Evolutionary conservation across 2,797 vertebrate genomes (phyloP).

Genomic region (Enteromius fasciolatus): DNA sequence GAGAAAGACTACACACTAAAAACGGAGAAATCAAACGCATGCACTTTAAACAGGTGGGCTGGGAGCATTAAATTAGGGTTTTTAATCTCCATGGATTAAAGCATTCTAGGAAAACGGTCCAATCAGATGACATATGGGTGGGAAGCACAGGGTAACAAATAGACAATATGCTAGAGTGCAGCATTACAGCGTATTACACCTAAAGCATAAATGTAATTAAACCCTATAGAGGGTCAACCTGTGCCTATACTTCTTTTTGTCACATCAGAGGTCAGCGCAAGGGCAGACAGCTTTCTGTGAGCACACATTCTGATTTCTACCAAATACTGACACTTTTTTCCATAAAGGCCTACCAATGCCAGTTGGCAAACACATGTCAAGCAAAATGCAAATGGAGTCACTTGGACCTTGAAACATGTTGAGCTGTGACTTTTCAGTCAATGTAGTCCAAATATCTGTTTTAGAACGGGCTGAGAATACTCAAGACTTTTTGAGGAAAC

Average conservation of each 20-base stretch:
- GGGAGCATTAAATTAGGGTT: conserved; percentile 23
- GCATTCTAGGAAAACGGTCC: conserved; percentile 26
- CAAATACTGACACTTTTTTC: conserved; percentile 5
- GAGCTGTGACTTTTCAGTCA: conserved; percentile 10
- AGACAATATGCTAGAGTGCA: conserved; percentile 31
- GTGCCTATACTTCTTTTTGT: neutral
- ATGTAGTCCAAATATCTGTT: neutral
- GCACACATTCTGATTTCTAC: neutral
- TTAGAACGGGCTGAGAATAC: neutral
- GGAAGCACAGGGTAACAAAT: conserved; percentile 1
- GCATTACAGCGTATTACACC: conserved; percentile 11
- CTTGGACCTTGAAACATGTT: conserved; percentile 13
- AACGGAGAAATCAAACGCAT: neutral
- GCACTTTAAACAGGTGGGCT: conserved; percentile 5
- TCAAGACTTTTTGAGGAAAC: neutral
- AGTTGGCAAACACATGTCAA: conserved; percentile 3
- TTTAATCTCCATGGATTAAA: conserved; percentile 40
- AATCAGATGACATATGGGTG: conserved; percentile 21
- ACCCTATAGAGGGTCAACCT: neutral
- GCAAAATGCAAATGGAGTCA: conserved; percentile 34
- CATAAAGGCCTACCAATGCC: neutral
- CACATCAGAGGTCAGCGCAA: conserved; percentile 24
- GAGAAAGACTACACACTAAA: neutral
- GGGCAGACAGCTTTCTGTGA: neutral
- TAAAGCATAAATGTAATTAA: conserved; percentile 38